Evolutionary conservation across 2,797 vertebrate species (phyloP), one percentile per base, ranked within the genome.

Genomic region (Meda fulgida): DNA sequence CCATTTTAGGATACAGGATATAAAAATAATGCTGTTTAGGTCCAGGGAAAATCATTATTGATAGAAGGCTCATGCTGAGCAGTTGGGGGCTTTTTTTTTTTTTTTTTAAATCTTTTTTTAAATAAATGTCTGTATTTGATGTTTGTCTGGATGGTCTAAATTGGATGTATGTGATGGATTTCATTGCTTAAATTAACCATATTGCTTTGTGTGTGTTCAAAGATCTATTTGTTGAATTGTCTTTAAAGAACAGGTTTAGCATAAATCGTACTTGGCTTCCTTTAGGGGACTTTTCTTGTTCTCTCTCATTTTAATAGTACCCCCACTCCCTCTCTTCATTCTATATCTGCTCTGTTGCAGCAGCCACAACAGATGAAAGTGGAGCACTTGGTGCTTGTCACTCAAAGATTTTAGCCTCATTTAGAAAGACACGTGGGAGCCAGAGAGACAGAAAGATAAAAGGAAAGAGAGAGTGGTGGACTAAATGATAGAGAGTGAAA

Each of bases 311-410:
- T 79, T 78, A 7, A 75, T 14, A 18, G 23, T 71, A 34, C 34
- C 60, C 29, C 5, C 36, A 63, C 40, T 53, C 69, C 18, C 51
- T 67, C 21, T 26, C 58, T 71, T 81, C 55, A 73, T 38, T 75
- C 34, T 79, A 51, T 77, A 63, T 48, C 10, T 58, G 65, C 21
- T 60, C 86, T 89, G 86, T 78, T 85, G 66, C 88, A 63, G 86
- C 60, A 91, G 85, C 87, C 86, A 78, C 85, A 90, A 76, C 90
- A 86, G 90, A 93, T 93, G 89, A 93, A 92, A 80, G 63, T 90
- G 86, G 55, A 93, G 89, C 94, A 94, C 90, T 95, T 95, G 94
- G 90, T 91, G 89, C 90, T 88, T 95, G 94, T 94, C 94, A 93
- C 78, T 95, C 95, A 94, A 81, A 89, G 88, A 89, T 91, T 87